A percentile compares a stretch with the other conserved stretches of the same genome.
Evolutionary conservation across 2,113 vertebrate genomes (phyloP).

Genomic region (Erythrolamprus reginae): DNA sequence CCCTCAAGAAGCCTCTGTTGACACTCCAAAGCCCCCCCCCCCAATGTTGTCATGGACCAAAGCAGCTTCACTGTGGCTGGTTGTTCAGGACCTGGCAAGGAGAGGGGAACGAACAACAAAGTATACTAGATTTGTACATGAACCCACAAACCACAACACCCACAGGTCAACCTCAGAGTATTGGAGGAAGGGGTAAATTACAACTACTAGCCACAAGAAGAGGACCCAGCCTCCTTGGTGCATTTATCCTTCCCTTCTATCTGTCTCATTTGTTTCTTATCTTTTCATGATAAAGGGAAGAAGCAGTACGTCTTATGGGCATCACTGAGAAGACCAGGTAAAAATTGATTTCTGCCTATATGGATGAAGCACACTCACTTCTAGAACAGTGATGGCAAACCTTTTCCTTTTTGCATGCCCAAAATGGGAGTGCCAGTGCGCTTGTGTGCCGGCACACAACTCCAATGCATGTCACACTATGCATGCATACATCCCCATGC

Average conservation of each 20-base stretch:
- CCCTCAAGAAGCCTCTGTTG: constrained; percentile 56
- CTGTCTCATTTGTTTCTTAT: background rate
- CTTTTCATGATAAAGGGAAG: background rate
- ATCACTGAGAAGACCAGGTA: background rate
- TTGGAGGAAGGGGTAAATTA: constrained; percentile 1
- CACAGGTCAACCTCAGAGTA: constrained; percentile 57
- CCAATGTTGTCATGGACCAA: constrained; percentile 48
- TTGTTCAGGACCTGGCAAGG: constrained; percentile 56
- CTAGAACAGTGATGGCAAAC: no score
- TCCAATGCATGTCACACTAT: no score
- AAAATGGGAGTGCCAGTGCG: no score
- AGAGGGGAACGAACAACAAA: constrained; percentile 59
- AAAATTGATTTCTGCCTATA: background rate
- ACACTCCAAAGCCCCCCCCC: constrained; percentile 40
- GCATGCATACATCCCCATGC: no score
- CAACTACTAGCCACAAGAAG: background rate
- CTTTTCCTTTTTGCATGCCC: no score
- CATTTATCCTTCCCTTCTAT: background rate
- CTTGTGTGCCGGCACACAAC: no score
- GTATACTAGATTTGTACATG: constrained; percentile 32
- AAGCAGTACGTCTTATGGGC: background rate
- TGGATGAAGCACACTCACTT: background rate
- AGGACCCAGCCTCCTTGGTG: background rate
- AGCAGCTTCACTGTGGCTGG: constrained; percentile 59
- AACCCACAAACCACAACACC: constrained; percentile 59